A percentile compares a stretch with the other conserved stretches of the same genome.
phyloP scores from a whole-genome alignment of 2,113 vertebrate genomes.

The Corydoras sp. region DNA sequence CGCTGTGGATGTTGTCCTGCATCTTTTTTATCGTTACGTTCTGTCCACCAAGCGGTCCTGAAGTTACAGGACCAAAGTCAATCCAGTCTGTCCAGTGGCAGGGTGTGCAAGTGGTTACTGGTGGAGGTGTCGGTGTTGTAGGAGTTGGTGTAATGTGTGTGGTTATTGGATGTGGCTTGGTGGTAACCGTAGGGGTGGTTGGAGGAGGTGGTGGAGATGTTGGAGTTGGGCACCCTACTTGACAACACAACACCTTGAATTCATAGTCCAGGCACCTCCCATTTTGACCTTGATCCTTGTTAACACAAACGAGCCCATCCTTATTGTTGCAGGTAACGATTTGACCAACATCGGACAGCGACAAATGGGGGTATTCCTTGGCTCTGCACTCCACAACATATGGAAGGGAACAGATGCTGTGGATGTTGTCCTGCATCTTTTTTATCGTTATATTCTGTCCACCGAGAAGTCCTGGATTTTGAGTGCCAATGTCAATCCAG shows the following conservation, averaged over 20 bases:
- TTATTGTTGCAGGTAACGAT: constrained; percentile 9
- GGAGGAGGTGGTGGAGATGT: no score
- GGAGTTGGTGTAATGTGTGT: no score
- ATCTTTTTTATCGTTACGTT: constrained; percentile 35
- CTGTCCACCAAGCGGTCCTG: constrained; percentile 32
- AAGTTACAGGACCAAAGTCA: constrained; percentile 22
- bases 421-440: constrained; percentile 6
- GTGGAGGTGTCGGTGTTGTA: neutral
- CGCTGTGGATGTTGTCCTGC: constrained; percentile 2
- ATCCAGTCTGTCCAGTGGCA: constrained; percentile 25
- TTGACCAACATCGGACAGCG: constrained; percentile 42
- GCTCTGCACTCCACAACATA: constrained; percentile 37
- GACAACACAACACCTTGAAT: constrained; percentile 32
- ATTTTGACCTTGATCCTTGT: constrained; percentile 33
- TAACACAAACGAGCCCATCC: constrained; percentile 50
- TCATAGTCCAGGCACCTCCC: no score
- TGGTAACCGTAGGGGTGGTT: no score
- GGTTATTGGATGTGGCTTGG: no score
- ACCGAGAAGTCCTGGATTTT: constrained; percentile 32
- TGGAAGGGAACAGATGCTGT: constrained; percentile 5
- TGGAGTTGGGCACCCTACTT: no score
- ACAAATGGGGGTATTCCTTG: constrained; percentile 7
- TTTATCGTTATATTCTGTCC: constrained; percentile 31
- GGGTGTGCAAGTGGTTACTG: constrained; percentile 4
- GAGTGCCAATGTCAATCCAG: constrained; percentile 30